phyloP scores from a whole-genome alignment of 2,888 invertebrate species.

The Melipona beecheii region DNA sequence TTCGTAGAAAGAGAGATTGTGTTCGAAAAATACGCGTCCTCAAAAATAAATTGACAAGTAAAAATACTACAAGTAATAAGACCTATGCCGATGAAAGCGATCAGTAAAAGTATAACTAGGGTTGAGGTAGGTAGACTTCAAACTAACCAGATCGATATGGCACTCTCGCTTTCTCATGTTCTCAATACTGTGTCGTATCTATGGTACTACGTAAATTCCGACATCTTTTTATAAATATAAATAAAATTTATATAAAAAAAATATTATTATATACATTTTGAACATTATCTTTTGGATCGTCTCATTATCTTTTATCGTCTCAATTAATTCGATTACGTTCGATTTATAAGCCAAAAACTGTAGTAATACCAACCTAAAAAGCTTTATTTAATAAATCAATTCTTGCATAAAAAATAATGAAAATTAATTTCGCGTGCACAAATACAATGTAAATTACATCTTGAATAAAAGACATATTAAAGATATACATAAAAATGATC shows the following conservation, averaged over 20 bases:
- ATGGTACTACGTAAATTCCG: constrained; percentile 1
- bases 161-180: constrained; percentile 77
- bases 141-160: constrained; percentile 74
- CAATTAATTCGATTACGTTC: neutral
- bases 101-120: constrained; percentile 49
- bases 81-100: constrained; percentile 46
- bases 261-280: neutral
- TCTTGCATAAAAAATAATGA: neutral
- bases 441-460: neutral
- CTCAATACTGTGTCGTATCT: constrained; percentile 52
- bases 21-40: neutral
- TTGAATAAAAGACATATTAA: constrained; percentile 3
- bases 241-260: neutral
- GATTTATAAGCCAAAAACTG: neutral
- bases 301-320: too few species aligned
- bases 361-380: neutral
- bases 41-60: neutral
- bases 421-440: neutral
- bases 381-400: neutral
- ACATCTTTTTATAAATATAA: neutral
- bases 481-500: neutral
- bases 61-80: constrained; percentile 18
- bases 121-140: constrained; percentile 73
- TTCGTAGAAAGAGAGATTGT: neutral
- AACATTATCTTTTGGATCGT: too few species aligned